Evolutionary conservation across 2,113 vertebrate genomes (phyloP).

Genomic region (Halcyon senegalensis): DNA sequence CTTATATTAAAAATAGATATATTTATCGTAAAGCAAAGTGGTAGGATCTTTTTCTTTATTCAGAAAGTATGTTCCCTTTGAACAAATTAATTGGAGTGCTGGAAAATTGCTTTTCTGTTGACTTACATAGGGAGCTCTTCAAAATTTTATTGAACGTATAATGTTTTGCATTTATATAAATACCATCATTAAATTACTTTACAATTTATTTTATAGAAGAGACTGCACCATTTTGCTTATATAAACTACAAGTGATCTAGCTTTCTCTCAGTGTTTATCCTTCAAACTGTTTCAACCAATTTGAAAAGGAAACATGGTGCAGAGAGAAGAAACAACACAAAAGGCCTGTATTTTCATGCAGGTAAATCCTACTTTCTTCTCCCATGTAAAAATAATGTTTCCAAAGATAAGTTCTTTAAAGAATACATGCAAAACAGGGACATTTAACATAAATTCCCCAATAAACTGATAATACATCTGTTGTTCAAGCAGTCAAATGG

Average conservation of each 20-base stretch:
- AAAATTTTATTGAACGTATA: background rate
- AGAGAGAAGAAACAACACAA: background rate
- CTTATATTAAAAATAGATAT: background rate
- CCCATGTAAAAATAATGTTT: background rate
- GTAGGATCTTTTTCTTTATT: constrained; percentile 14
- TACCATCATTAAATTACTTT: background rate
- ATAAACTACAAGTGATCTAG: background rate
- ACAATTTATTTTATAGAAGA: background rate
- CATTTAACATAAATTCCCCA: background rate
- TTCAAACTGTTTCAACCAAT: background rate
- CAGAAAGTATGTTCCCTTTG: background rate
- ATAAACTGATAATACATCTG: background rate
- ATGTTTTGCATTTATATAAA: background rate
- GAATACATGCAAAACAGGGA: background rate
- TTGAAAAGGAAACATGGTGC: background rate
- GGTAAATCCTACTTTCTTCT: background rate
- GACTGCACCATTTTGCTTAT: background rate
- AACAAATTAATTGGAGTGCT: background rate
- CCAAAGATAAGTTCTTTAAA: background rate
- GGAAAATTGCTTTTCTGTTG: constrained; percentile 30
- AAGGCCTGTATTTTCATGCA: background rate
- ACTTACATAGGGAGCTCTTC: background rate
- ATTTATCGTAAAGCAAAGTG: background rate
- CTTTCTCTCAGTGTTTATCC: background rate
- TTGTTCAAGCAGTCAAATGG: background rate